Base-by-base conservation (phyloP, 2,797 vertebrate genomes). In the Sarcoramphus papa region DNA sequence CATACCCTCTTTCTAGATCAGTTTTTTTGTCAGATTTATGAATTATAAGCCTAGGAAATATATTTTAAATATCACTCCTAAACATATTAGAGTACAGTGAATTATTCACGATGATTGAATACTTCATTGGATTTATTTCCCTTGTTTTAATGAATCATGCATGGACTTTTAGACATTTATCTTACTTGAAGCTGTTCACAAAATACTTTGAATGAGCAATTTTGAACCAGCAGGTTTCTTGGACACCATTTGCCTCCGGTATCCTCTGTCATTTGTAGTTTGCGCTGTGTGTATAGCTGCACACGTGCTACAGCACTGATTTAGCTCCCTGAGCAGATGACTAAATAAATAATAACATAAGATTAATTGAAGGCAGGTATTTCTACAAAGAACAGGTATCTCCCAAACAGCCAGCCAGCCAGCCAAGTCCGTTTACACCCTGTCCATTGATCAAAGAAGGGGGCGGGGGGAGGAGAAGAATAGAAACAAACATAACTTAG, bases 71-170 rank as follows among this genome's bases (percentile, higher is more conserved):
- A 60, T n/a, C 5, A 41, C 8, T 85, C 13, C 75, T 93, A 80
- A 93, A 83, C 47, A 59, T 50, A 59, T 69, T 76, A 68, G 31
- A 87, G 60, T 62, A 45, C 31, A 76, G 59, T 91, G 23, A 92
- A 91, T 93, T 94, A 94, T 85, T 95, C 62, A 91, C 60, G 33
- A 57, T 62, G 64, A 83, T 11, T 47, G 37, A 96, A 62, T 64
- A 22, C 48, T 76, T 89, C 24, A 40, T 28, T 85, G 27, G 45
- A 94, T 89, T 85, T 53, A 70, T 75, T 93, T 89, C 56, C 51
- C 20, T 67, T 89, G 54, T 64, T 92, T 88, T 89, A 84, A 91
- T 73, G 56, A 86, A 77, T 70, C 51, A 69, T 92, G 89, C 74
- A 86, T 89, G 51, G 47, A 80, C 56, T 92, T 88, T 3, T 53